Evolutionary conservation across 2,888 invertebrate genomes (phyloP).

Genomic region (Cephus nigrinus): DNA sequence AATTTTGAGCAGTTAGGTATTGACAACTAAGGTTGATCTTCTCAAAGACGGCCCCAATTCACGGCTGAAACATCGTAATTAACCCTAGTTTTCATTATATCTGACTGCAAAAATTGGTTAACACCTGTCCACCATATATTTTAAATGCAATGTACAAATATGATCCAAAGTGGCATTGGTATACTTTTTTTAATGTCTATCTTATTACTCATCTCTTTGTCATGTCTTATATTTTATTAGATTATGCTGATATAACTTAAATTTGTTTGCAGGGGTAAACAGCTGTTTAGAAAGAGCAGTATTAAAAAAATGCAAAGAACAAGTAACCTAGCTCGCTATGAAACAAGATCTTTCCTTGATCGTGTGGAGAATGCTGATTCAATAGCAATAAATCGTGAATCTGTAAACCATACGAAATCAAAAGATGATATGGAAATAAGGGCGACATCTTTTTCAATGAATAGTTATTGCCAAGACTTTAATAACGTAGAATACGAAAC

Average conservation of each 20-base stretch:
- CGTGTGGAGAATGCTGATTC: conserved; percentile 44
- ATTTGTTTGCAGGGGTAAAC: conserved; percentile 45
- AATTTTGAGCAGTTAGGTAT: no score
- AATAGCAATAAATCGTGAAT: not conserved
- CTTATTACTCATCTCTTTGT: not conserved
- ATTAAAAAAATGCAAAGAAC: conserved; percentile 49
- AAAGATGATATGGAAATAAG: not conserved
- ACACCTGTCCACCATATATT: no score
- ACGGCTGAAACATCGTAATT: no score
- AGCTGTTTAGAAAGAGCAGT: conserved; percentile 54
- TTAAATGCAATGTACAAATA: not conserved
- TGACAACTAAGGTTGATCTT: no score
- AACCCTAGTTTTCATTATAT: no score
- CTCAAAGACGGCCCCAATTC: no score
- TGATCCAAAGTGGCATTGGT: not conserved
- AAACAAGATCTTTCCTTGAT: conserved; percentile 56
- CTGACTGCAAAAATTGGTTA: no score
- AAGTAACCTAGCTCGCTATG: conserved; percentile 55
- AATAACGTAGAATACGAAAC: not conserved
- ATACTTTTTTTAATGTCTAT: not conserved
- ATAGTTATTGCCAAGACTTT: not conserved
- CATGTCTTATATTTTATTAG: not conserved
- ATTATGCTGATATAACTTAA: not conserved
- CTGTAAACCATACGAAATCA: not conserved
- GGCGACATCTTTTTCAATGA: not conserved